Percentiles rank a stretch among this genome's conserved stretches.
Conservation (phyloP, 2,888 invertebrate species). For the Brassicogethes aeneus region DNA sequence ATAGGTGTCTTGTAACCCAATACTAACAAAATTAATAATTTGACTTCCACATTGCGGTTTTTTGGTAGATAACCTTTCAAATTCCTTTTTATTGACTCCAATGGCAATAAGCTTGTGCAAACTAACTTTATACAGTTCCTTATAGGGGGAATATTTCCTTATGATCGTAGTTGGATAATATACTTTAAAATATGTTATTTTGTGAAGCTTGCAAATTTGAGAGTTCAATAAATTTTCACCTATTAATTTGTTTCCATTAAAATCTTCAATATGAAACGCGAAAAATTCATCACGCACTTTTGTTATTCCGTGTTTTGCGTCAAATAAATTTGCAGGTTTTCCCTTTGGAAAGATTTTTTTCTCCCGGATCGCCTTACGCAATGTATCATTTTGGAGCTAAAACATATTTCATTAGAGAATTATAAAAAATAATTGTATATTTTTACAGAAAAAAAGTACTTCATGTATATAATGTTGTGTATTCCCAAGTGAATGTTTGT, state of each 20-base stretch:
- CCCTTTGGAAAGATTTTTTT: conserved; percentile 54
- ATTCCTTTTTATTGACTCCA: conserved; percentile 50
- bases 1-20: conserved; percentile 49
- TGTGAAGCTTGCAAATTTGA: conserved; percentile 61
- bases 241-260: conserved; percentile 57
- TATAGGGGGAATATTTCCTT: conserved; percentile 46
- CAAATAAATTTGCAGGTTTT: conserved; percentile 47
- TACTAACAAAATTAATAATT: conserved; percentile 52
- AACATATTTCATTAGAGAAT: neutral
- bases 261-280: conserved; percentile 59
- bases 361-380: conserved; percentile 51
- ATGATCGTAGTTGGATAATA: conserved; percentile 48
- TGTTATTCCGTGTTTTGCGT: conserved; percentile 51
- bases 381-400: conserved; percentile 54
- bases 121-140: conserved; percentile 44
- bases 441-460: neutral
- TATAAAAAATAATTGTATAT: neutral
- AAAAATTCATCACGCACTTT: conserved; percentile 52
- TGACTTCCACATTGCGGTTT: conserved; percentile 50
- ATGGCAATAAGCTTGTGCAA: conserved; percentile 43
- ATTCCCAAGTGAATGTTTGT: conserved; percentile 52
- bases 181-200: conserved; percentile 48
- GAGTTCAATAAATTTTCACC: conserved; percentile 57
- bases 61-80: conserved; percentile 46
- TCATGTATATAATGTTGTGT: conserved; percentile 44